Evolutionary conservation across 1,140 invertebrate species (phyloP), one percentile per base, ranked within the genome.

Genomic region (Drosophila tropicalis): DNA sequence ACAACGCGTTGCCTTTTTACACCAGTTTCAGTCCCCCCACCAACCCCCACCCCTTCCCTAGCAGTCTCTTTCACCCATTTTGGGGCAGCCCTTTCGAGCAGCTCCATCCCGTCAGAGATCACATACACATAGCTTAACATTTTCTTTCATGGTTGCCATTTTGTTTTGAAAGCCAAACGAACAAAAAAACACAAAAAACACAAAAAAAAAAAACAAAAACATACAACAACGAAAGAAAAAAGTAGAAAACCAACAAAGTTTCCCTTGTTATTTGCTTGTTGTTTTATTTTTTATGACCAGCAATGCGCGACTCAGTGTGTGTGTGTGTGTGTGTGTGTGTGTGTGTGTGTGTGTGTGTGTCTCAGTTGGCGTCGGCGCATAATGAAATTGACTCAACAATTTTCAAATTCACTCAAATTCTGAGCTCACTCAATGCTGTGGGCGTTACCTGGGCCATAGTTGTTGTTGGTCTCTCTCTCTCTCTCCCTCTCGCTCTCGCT

Each of bases 101-200:
- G 3, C 44, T 17, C 44, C 44, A 17, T 47, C 44, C 44, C 44
- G 44, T 51, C 44, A 51, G n/a, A 51, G 44, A 51, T 51, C 44
- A 19, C 17, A 51, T 51, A 51, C 56, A 54, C 51, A 67, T 58
- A 67, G 68, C 64, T 62, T 63, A 70, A 78, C 72, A 76, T 80
- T 80, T 69, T 62, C 69, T 61, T 79, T 82, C 79, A 82, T 86
- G 82, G 82, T 86, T 86, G 82, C 83, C 82, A 86, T 86, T 86
- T 86, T 86, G 82, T 86, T 86, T 86, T 86, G 83, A 86, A 78
- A 82, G 72, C 72, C 69, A 67, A 51, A 51, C 44, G 44, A 82
- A 70, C 44, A 62, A 78, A 76, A 84, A 63, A 74, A n/a, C n/a
- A n/a, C 15, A 25, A 55, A 22, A 39, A 22, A 22, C 19, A 70